Evolutionary conservation across 1,140 invertebrate genomes (phyloP), one percentile per base, ranked within the genome.

Genomic region (Saxidomus purpurata): DNA sequence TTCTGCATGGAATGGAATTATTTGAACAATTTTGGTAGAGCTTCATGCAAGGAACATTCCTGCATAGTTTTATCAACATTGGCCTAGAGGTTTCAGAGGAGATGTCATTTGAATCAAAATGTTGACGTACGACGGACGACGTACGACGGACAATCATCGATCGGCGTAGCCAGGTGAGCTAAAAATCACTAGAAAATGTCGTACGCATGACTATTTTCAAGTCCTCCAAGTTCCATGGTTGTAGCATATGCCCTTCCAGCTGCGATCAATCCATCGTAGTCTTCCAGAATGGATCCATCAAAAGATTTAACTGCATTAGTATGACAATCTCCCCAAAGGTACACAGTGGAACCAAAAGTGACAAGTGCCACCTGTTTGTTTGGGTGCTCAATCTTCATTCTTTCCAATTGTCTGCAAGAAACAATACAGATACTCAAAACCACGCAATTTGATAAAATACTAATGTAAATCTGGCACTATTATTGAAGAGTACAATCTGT

Each of bases 361-460:
- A 93, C 88, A 31, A 95, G 76, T 25, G 93, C 89, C 17, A 95
- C 94, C 74, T 90, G 74, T 55, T 94, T 94, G 11, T 94, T 93
- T 22, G 94, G 94, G 15, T 94, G 59, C 52, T 94, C 93, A 13
- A 92, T 74, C 77, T 93, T 91, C 47, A 95, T 87, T 67, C 91
- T 91, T 77, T 94, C 93, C 22, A 94, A 47, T 61, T 94, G 93
- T 85, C 94, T 95, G 88, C 15, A 59, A 63, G 47, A 47, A 9
- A 40, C 3, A 74, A 43, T 15, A 43, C 43, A 43, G n/a, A n/a
- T n/a, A n/a, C 9, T 52, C 49, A 52, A 52, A 52, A 52, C 9
- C 49, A 52, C 22, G 9, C 9, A 52, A 52, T 52, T n/a, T n/a
- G n/a, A n/a, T n/a, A n/a, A n/a, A n/a, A n/a, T n/a, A n/a, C n/a